Percentiles rank a stretch among this genome's conserved stretches.
Conservation (phyloP, 2,797 vertebrate species). For the Alectoris magna region DNA sequence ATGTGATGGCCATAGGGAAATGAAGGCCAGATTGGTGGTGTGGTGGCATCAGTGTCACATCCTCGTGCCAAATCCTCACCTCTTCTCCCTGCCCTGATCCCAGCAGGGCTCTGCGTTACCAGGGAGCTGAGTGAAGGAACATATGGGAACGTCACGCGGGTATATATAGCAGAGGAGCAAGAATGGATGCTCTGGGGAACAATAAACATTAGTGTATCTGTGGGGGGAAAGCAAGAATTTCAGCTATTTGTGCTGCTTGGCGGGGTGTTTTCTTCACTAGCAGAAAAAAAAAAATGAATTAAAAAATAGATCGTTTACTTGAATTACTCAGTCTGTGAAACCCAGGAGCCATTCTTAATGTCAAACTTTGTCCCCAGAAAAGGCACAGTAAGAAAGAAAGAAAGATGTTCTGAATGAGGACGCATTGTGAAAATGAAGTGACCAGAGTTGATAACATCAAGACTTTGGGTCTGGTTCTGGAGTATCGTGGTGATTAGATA, state of each 20-base stretch:
- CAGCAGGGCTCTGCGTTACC: not conserved
- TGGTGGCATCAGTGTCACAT: not conserved
- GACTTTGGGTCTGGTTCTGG: constrained; percentile 20
- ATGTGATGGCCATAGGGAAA: constrained; percentile 66
- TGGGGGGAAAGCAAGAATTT: not conserved
- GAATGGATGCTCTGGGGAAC: constrained; percentile 62
- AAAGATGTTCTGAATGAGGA: constrained; percentile 9
- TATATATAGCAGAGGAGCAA: constrained; percentile 28
- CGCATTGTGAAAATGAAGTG: constrained; percentile 49
- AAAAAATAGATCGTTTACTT: not conserved
- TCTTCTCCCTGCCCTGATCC: not conserved
- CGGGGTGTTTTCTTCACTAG: not conserved
- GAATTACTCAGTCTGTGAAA: not conserved
- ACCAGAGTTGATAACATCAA: not conserved
- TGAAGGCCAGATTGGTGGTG: not conserved
- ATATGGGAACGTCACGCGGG: constrained; percentile 45
- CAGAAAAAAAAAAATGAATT: not conserved
- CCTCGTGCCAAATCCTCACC: not conserved
- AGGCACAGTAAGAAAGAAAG: not conserved
- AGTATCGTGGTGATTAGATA: not conserved
- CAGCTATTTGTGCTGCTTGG: not conserved
- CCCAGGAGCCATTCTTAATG: not conserved
- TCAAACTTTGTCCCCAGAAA: not conserved
- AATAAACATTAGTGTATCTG: constrained; percentile 44
- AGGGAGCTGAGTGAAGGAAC: constrained; percentile 48